These are phyloP conservation scores for Drosophila leonis DNA, from an alignment of 2,888 invertebrate genomes.

Conservation along the genomic window DNA sequence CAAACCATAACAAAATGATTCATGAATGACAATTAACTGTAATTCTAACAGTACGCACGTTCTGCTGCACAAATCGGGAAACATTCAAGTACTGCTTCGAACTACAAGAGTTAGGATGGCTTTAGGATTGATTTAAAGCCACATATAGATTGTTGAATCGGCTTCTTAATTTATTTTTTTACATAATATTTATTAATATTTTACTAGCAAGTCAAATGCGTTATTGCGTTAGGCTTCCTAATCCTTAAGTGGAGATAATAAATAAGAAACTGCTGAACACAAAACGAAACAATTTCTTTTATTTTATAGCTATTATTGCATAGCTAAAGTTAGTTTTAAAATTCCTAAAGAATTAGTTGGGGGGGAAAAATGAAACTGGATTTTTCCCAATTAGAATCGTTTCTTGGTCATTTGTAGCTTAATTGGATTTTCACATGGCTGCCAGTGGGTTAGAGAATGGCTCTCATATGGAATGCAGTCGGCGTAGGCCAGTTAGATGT, in stretches of 20 bases:
- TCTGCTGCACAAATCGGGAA: not conserved
- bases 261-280: not conserved
- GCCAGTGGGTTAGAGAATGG: constrained; percentile 30
- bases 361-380: not conserved
- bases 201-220: not conserved
- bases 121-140: not conserved
- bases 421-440: constrained; percentile 59
- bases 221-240: not conserved
- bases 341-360: not conserved
- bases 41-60: constrained; percentile 24
- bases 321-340: not conserved
- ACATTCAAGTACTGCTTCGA: not conserved
- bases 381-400: constrained; percentile 26
- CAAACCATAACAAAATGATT: constrained; percentile 43
- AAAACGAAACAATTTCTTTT: not conserved
- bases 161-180: not conserved
- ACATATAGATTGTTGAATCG: not conserved
- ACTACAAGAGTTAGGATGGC: not conserved
- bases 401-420: constrained; percentile 49
- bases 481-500: constrained; percentile 75
- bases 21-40: constrained; percentile 65
- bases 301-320: not conserved
- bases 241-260: not conserved
- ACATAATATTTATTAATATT: not conserved
- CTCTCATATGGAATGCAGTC: constrained; percentile 74